These are phyloP conservation scores for Stomorhina lunata DNA, from an alignment of 2,888 invertebrate species.

Conservation along the genomic window DNA sequence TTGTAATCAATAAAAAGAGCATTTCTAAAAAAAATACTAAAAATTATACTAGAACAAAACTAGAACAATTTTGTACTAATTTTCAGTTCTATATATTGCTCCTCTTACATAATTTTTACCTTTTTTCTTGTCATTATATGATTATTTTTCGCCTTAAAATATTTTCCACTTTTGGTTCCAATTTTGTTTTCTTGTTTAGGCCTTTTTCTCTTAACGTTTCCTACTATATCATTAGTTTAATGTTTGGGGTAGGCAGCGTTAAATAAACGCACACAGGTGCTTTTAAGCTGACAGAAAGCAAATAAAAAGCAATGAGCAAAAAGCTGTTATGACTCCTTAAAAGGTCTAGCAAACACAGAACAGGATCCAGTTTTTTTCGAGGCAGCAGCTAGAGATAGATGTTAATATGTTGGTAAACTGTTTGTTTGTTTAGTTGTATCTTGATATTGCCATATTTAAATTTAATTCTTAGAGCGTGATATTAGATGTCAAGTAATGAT, in stretches of 20 bases:
- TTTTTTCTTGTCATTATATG: conserved; percentile 14
- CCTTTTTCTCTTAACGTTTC: neutral
- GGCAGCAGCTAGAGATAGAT: neutral
- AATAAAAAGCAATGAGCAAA: neutral
- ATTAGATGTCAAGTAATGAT: conserved; percentile 68
- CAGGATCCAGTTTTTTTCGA: conserved; percentile 3
- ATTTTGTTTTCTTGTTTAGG: conserved; percentile 27
- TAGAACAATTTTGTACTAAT: too few relatives aligned
- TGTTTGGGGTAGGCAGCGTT: conserved; percentile 14
- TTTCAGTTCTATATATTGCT: too few relatives aligned
- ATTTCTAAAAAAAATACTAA: too few relatives aligned
- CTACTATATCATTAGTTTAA: conserved; percentile 36
- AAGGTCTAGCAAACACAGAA: conserved; percentile 23
- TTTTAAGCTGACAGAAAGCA: conserved; percentile 43
- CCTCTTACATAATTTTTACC: neutral
- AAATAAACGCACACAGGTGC: conserved; percentile 53
- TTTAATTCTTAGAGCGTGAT: conserved; percentile 68
- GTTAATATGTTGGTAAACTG: conserved; percentile 10
- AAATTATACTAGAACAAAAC: too few relatives aligned
- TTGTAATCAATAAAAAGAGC: too few relatives aligned
- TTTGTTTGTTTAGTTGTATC: conserved; percentile 44
- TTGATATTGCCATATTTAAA: conserved; percentile 67
- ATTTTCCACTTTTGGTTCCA: conserved; percentile 59
- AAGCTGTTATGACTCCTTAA: conserved; percentile 39
- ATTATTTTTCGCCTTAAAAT: conserved; percentile 31